Percentiles rank a stretch among this genome's conserved stretches.
phyloP scores from a whole-genome alignment of 2,888 invertebrate genomes.

The Mimumesa dahlbomi region DNA sequence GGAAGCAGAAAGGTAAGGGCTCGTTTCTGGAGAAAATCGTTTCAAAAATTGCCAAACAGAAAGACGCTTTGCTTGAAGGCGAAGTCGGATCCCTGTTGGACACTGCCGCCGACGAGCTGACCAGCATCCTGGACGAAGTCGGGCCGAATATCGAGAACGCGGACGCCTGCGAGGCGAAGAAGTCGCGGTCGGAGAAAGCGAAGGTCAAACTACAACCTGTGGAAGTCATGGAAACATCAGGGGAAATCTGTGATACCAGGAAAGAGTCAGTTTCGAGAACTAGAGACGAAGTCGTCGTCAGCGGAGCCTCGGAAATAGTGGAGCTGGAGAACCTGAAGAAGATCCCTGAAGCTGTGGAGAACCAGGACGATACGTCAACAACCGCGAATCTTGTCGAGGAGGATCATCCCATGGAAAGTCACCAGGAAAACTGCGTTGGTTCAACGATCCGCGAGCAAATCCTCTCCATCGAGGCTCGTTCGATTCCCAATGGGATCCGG shows the following conservation, averaged over 20 bases:
- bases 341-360: too few species aligned
- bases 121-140: slow-evolving; percentile 68
- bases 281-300: too few species aligned
- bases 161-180: slow-evolving; percentile 6
- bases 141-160: slow-evolving; percentile 44
- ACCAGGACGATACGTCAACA: too few species aligned
- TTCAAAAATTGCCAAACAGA: slow-evolving; percentile 78
- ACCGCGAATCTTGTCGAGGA: not conserved
- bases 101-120: slow-evolving; percentile 69
- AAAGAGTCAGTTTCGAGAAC: too few species aligned
- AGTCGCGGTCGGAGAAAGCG: not conserved
- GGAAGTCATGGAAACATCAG: too few species aligned
- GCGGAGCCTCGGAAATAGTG: too few species aligned
- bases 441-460: not conserved
- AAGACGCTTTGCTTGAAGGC: slow-evolving; percentile 72
- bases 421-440: not conserved
- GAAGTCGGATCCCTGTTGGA: slow-evolving; percentile 71
- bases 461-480: not conserved
- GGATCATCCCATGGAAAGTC: not conserved
- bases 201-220: not conserved
- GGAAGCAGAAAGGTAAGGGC: slow-evolving; percentile 76
- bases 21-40: slow-evolving; percentile 78
- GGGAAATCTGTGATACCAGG: too few species aligned
- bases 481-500: not conserved
- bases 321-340: too few species aligned